These are phyloP conservation scores for Myotis brandtii DNA, from an alignment of 2,113 vertebrate species.

Conservation along the genomic window DNA sequence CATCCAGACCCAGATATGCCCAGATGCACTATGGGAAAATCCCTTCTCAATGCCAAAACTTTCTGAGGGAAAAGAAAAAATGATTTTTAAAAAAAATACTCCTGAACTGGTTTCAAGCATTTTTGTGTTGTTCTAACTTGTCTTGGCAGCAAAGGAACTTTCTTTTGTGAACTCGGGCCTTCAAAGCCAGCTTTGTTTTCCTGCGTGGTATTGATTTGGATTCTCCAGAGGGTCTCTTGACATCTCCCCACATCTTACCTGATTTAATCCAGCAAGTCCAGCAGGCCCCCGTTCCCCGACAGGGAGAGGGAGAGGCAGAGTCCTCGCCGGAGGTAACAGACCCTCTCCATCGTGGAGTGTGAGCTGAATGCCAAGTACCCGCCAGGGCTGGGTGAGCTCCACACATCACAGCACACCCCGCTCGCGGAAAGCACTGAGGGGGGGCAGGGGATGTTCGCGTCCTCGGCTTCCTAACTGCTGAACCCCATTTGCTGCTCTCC, in stretches of 20 bases:
- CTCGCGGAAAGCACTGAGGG: neutral
- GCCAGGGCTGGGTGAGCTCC: too few species aligned
- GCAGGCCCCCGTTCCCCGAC: neutral
- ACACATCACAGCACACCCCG: accelerated
- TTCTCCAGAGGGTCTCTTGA: constrained; percentile 54
- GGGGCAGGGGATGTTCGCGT: neutral
- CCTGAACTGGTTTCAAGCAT: constrained; percentile 40
- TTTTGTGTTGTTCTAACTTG: constrained; percentile 61
- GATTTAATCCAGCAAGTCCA: constrained; percentile 34
- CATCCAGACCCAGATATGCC: neutral
- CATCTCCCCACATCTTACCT: constrained; percentile 58
- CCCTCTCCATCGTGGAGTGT: neutral
- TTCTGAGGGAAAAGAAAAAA: neutral
- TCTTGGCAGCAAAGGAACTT: constrained; percentile 48
- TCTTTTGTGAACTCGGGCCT: constrained; percentile 47
- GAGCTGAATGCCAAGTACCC: neutral
- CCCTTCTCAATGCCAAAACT: neutral
- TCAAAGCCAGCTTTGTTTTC: constrained; percentile 70
- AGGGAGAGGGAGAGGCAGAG: neutral
- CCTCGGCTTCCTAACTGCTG: neutral
- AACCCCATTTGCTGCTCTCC: neutral
- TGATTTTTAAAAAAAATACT: neutral
- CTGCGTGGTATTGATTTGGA: constrained; percentile 53
- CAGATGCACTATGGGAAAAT: constrained; percentile 42
- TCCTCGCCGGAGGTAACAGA: neutral